Conservation (phyloP, 2,113 vertebrate species). For the Aegithalos caudatus region DNA sequence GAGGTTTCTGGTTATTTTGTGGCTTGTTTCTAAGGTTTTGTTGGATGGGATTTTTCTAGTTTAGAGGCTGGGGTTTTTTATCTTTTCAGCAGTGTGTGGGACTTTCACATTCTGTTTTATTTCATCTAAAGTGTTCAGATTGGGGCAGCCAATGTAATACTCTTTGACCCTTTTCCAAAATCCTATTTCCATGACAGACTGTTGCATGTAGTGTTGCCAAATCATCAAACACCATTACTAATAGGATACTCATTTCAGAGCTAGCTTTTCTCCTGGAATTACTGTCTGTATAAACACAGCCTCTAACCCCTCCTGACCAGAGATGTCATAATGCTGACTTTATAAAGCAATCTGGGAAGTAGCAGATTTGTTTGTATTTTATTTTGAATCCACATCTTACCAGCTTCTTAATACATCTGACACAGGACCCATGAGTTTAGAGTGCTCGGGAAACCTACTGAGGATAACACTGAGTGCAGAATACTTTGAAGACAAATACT, state of each 20-base stretch:
- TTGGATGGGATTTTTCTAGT: background rate
- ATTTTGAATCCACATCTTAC: background rate
- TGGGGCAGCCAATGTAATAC: background rate
- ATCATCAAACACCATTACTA: background rate
- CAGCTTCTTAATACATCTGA: background rate
- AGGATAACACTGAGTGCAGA: background rate
- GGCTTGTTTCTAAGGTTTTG: rapidly evolving
- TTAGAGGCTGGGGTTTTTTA: rapidly evolving
- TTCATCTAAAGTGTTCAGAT: background rate
- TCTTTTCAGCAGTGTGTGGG: rapidly evolving
- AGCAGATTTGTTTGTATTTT: background rate
- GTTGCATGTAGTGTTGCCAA: background rate
- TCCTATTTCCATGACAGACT: background rate
- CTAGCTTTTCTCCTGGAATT: background rate
- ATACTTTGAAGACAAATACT: background rate
- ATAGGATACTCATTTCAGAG: background rate
- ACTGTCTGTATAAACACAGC: background rate
- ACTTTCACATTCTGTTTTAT: background rate
- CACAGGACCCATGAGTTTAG: background rate
- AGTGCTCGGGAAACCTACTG: background rate
- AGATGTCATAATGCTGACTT: background rate
- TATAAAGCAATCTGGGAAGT: background rate
- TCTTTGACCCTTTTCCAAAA: background rate
- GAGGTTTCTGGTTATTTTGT: background rate
- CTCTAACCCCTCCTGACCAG: background rate